A percentile compares a stretch with the other conserved stretches of the same genome.
Evolutionary conservation across 2,888 invertebrate genomes (phyloP).

Genomic region (Heteromyza rotundicornis): DNA sequence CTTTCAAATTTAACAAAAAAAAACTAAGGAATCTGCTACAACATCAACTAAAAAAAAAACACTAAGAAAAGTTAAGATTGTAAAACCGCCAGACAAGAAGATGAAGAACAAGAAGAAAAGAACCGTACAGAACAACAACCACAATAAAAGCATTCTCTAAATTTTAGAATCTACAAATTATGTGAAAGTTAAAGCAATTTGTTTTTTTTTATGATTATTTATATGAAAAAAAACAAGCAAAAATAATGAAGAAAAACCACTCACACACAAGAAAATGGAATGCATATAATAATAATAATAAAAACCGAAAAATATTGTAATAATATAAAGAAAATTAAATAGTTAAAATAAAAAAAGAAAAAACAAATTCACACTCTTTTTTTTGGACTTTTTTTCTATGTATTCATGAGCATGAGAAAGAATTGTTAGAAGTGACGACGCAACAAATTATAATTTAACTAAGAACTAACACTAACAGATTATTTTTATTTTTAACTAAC

Average conservation of each 20-base stretch:
- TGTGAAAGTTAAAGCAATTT: background rate
- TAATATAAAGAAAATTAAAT: background rate
- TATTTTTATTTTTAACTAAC: no score
- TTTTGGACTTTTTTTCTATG: background rate
- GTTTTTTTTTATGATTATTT: background rate
- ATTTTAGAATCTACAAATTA: background rate
- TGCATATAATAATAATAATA: background rate
- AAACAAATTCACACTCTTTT: background rate
- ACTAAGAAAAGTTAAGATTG: background rate
- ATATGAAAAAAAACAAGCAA: background rate
- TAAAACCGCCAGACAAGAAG: background rate
- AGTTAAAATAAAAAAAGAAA: constrained; percentile 2
- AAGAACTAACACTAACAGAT: no score
- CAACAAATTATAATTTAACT: no score
- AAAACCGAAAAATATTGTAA: background rate
- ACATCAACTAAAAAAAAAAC: background rate
- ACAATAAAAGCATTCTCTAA: background rate
- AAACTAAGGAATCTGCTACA: background rate
- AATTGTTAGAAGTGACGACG: no score
- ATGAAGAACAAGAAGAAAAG: background rate
- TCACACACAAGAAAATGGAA: background rate
- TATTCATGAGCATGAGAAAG: no score
- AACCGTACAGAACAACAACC: background rate
- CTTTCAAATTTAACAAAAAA: constrained; percentile 2
- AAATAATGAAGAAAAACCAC: background rate